phyloP scores from a whole-genome alignment of 2,797 vertebrate species.

The Adelosebastes latens region DNA sequence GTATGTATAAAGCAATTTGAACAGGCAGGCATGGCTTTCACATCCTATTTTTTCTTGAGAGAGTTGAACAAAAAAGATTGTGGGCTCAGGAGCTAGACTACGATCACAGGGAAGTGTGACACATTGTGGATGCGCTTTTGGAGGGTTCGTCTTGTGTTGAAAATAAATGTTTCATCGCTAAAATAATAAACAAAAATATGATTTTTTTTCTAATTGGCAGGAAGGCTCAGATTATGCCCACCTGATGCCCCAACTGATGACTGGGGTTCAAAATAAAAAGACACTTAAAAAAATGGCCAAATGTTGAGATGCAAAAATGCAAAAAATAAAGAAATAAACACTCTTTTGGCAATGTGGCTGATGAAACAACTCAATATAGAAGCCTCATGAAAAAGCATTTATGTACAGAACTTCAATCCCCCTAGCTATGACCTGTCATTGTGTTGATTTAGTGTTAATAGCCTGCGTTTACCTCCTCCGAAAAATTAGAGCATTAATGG shows the following conservation, averaged over 20 bases:
- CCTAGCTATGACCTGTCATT: constrained; percentile 40
- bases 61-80: constrained; percentile 84
- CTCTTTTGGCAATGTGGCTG: constrained; percentile 59
- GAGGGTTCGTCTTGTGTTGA: constrained; percentile 33
- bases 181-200: constrained; percentile 10
- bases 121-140: constrained; percentile 84
- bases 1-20: constrained; percentile 99
- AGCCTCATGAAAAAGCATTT: constrained; percentile 47
- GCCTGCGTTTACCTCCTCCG: constrained; percentile 50
- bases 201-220: background rate
- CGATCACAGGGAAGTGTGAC: constrained; percentile 69
- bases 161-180: constrained; percentile 25
- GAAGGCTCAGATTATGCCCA: constrained; percentile 39
- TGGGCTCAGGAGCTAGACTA: constrained; percentile 69
- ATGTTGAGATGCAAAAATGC: constrained; percentile 36
- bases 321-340: constrained; percentile 14
- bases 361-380: constrained; percentile 58
- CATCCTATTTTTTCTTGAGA: constrained; percentile 98
- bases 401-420: constrained; percentile 66
- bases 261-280: constrained; percentile 14
- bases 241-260: constrained; percentile 8
- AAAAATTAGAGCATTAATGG: constrained; percentile 50
- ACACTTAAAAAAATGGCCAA: constrained; percentile 30
- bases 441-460: constrained; percentile 80
- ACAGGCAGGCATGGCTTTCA: constrained; percentile 99